Evolutionary conservation across 2,113 vertebrate species (phyloP).

Genomic region (Edolisoma coerulescens): DNA sequence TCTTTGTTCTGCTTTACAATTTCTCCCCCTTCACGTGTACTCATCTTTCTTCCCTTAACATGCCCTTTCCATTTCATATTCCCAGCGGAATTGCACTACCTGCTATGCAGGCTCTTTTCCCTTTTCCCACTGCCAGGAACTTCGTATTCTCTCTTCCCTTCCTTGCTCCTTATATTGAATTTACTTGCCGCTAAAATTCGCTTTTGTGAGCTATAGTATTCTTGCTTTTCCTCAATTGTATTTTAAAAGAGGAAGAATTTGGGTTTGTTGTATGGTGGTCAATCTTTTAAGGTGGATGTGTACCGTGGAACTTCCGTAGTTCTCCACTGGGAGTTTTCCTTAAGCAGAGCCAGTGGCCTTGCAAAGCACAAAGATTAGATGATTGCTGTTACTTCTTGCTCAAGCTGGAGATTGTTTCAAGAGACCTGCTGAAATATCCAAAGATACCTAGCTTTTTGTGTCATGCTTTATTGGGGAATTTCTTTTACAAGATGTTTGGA

Average conservation of each 20-base stretch:
- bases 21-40: not conserved
- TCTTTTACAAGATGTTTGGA: not conserved
- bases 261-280: not conserved
- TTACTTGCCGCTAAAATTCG: not conserved
- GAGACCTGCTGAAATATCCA: not conserved
- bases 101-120: not conserved
- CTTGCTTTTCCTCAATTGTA: not conserved
- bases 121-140: not conserved
- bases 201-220: not conserved
- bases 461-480: not conserved
- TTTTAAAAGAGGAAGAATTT: not conserved
- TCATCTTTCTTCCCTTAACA: not conserved
- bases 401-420: not conserved
- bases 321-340: not conserved
- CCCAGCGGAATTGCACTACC: not conserved
- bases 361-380: not conserved
- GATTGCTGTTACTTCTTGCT: not conserved
- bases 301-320: not conserved
- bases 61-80: not conserved
- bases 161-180: not conserved
- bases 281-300: not conserved
- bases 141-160: not conserved
- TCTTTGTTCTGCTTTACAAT: not conserved
- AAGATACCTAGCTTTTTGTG: not conserved
- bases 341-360: not conserved